Base-by-base conservation (phyloP, 1,140 invertebrate species). In the Drosophila sechellia region DNA sequence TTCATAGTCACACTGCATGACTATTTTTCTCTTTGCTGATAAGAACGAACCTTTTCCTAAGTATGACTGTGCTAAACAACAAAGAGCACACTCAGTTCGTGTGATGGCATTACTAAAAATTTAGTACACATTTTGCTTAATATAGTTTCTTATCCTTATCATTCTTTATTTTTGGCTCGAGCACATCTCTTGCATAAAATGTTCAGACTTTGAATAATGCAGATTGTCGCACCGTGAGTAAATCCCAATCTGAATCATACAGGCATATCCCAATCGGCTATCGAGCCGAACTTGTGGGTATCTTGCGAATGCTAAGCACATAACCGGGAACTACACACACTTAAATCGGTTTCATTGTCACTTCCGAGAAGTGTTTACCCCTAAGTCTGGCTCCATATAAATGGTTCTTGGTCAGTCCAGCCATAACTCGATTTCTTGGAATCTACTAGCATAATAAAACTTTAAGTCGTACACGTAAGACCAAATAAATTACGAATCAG, bases 301-400 rank as follows among this genome's bases (percentile, higher is more conserved):
- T 49, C 20, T 77, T 81, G 49, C 52, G 46, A 61, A 81, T 86
- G 60, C 81, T 15, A 81, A 57, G 55, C 78, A 86, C 74, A 81
- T 77, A 79, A 42, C 55, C 55, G 81, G 81, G 81, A 84, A 84
- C 77, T 73, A 84, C 81, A 65, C 66, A 77, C n/a, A 43, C 45
- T 49, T 52, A 66, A 64, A 63, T 78, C 57, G 70, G 73, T 85
- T 85, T 77, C 77, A 86, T 75, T 56, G 64, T 45, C 58, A 66
- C 55, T 86, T 86, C 81, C 75, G 56, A 65, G 81, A 86, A 86
- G 52, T 76, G 74, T 80, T 77, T 81, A 81, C 77, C 73, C 56
- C 45, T 22, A 63, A 25, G 55, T 83, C 64, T 48, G 46, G 71
- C 31, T 49, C 45, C 22, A 40, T 40, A 53, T 46, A 40, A 50